A percentile compares a stretch with the other conserved stretches of the same genome.
Evolutionary conservation across 2,888 invertebrate species (phyloP).

Genomic region (Agonopterix arenella): DNA sequence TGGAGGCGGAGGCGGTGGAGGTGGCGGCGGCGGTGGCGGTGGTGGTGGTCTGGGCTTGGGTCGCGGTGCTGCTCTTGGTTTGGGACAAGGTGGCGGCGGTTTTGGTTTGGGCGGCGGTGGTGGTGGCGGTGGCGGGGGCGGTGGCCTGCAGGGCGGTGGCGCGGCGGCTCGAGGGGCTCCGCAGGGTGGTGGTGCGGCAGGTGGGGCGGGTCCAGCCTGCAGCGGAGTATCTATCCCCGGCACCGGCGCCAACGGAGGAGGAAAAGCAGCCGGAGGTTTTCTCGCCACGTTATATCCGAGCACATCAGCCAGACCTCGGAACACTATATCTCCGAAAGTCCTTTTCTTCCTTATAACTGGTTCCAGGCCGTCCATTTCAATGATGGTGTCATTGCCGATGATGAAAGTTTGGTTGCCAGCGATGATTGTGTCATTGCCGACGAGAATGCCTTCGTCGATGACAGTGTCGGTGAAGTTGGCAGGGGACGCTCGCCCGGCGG

Average conservation of each 20-base stretch:
- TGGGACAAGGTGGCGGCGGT: constrained; percentile 42
- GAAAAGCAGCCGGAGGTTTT: constrained; percentile 53
- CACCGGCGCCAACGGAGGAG: constrained; percentile 62
- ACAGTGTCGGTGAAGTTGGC: constrained; percentile 22
- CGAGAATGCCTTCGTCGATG: constrained; percentile 16
- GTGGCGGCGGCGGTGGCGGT: constrained; percentile 29
- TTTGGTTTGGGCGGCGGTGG: constrained; percentile 33
- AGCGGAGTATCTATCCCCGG: constrained; percentile 56
- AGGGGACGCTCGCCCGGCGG: constrained; percentile 14
- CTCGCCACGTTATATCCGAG: constrained; percentile 62
- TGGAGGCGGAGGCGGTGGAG: constrained; percentile 34
- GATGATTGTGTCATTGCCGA: constrained; percentile 16
- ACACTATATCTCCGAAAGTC: constrained; percentile 70
- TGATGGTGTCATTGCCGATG: constrained; percentile 17
- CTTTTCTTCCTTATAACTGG: constrained; percentile 65
- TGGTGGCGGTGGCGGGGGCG: constrained; percentile 28
- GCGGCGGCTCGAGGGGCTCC: constrained; percentile 21
- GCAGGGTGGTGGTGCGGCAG: constrained; percentile 23
- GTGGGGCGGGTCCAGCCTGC: constrained; percentile 36
- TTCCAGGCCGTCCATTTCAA: constrained; percentile 26
- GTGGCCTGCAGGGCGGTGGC: constrained; percentile 21
- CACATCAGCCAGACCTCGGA: constrained; percentile 68
- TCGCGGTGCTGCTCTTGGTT: constrained; percentile 38
- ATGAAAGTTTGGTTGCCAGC: constrained; percentile 17
- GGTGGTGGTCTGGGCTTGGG: constrained; percentile 30